These are phyloP conservation scores for Leptosomus discolor DNA, from an alignment of 2,113 vertebrate genomes.

Conservation along the genomic window DNA sequence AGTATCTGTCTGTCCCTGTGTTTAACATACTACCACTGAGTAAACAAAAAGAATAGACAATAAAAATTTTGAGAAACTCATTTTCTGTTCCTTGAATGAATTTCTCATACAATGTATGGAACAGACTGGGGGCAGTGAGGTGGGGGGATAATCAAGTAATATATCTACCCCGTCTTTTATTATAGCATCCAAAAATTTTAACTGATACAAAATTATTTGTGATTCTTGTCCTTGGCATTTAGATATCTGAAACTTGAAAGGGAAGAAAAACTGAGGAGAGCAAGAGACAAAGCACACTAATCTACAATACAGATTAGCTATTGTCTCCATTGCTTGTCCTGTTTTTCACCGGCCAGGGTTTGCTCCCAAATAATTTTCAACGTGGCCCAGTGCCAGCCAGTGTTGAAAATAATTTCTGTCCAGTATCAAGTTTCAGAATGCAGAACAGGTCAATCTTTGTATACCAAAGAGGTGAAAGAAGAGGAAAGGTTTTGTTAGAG, in stretches of 20 bases:
- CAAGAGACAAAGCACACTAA: not conserved
- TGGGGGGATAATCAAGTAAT: not conserved
- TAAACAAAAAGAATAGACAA: not conserved
- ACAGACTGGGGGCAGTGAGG: fast-evolving
- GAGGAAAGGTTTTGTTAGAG: not conserved
- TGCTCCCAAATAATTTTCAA: not conserved
- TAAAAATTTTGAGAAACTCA: not conserved
- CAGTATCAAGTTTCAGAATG: not conserved
- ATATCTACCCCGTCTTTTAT: not conserved
- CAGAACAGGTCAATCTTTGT: not conserved
- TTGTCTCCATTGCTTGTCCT: not conserved
- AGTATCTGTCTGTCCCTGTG: not conserved
- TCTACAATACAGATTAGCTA: not conserved
- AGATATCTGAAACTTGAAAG: not conserved
- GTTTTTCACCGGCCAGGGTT: too few relatives aligned
- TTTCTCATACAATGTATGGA: not conserved
- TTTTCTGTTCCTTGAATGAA: not conserved
- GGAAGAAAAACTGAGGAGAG: not conserved
- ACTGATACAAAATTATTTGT: not conserved
- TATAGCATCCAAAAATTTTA: not conserved
- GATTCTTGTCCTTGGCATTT: not conserved
- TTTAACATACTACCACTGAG: not conserved
- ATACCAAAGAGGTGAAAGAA: not conserved
- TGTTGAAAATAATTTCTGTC: not conserved
- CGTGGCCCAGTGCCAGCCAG: not conserved